Base-by-base conservation (phyloP, 2,797 vertebrate species). In the Darevskia nairensis region DNA sequence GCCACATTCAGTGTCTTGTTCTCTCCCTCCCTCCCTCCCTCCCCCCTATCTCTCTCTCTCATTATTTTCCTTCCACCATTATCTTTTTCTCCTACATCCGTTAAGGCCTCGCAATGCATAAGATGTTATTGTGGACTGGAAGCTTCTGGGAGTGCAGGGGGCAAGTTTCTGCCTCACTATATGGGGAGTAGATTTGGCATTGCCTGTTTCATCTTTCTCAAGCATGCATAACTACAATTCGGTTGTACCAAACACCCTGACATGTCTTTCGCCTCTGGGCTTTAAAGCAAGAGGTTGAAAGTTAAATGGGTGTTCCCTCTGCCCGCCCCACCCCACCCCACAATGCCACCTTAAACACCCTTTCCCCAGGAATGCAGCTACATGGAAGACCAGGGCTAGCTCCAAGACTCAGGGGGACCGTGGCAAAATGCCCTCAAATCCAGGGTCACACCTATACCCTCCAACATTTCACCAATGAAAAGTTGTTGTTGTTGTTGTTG, bases 31-130 rank as follows among this genome's bases (percentile, higher is more conserved):
- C 69, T n/a, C 27, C 13, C n/a, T 71, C 27, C 8, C 44, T 44
- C 44, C 44, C 8, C 44, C 7, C 44, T 46, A 7, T 44, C 46
- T 46, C 46, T 50, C 46, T 50, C 44, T 10, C 44, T 10, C 44
- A 68, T 68, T 27, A 44, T 46, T 77, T 78, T 77, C 25, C 5
- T 27, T 7, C 27, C 8, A 61, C 29, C 25, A 13, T 32, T 46
- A 59, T 71, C 39, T 88, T 78, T 71, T 78, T 82, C 44, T 64
- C 32, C 72, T 82, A 66, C n/a, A 82, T 76, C 41, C 3, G 50
- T 55, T 79, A 71, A 80, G 41, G 68, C 8, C 4, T 25, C 27
- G 25, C 32, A 86, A 68, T 15, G 46, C 29, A 44, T 7, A 35
- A 35, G 29, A 69, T 17, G 55, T 32, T 69, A 23, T 55, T 61